Conservation (phyloP, 2,888 invertebrate species). For the Harpalus rubripes region DNA sequence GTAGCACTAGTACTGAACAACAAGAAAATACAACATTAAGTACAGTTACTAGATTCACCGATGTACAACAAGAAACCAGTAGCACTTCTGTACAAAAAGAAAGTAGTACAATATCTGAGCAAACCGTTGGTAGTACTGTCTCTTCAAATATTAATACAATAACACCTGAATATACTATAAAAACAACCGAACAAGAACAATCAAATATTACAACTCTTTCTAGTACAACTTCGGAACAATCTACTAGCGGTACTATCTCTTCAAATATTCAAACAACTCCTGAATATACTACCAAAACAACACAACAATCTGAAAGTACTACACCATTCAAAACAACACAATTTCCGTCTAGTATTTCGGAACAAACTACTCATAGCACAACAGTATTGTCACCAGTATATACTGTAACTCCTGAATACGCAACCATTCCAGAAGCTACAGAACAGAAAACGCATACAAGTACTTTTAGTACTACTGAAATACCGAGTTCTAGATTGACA, state of each 20-base stretch:
- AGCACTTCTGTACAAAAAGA: not conserved
- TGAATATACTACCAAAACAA: not conserved
- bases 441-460: constrained; percentile 43
- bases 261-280: constrained; percentile 30
- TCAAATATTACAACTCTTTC: not conserved
- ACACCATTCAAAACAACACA: not conserved
- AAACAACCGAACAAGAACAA: not conserved
- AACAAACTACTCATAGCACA: not conserved
- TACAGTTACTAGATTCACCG: not conserved
- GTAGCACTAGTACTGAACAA: not conserved
- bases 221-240: not conserved
- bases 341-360: not conserved
- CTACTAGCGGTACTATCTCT: constrained; percentile 2
- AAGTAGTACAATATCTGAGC: constrained; percentile 21
- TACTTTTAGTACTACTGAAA: constrained; percentile 65
- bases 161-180: constrained; percentile 32
- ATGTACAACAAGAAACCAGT: not conserved
- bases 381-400: not conserved
- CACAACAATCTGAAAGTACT: not conserved
- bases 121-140: no score
- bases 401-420: constrained; percentile 53
- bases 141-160: constrained; percentile 14
- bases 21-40: not conserved
- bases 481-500: constrained; percentile 10
- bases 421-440: constrained; percentile 19